A percentile compares a stretch with the other conserved stretches of the same genome.
Conservation (phyloP, 1,140 invertebrate species). For the Venustaconcha ellipsiformis region DNA sequence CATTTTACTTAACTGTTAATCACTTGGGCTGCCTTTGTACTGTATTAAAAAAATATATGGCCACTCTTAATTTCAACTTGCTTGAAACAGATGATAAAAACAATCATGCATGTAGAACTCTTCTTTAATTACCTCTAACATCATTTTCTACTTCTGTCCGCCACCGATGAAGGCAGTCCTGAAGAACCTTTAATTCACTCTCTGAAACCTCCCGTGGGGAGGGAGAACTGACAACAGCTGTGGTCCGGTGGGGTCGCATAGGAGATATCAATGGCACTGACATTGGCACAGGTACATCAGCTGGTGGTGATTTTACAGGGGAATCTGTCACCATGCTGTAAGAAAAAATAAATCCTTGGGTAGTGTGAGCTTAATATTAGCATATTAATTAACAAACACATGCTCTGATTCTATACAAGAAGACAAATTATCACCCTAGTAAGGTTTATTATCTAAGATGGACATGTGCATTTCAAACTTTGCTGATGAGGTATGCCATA, state of each 20-base stretch:
- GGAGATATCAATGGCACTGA: conserved; percentile 12
- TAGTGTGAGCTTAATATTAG: neutral
- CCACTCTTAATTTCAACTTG: no score
- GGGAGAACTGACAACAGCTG: conserved; percentile 1
- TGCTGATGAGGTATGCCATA: no score
- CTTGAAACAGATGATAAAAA: no score
- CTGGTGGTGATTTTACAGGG: conserved; percentile 31
- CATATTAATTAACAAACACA: no score
- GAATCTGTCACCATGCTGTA: conserved; percentile 36
- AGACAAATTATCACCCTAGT: no score
- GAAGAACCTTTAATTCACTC: conserved; percentile 64
- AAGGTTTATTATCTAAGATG: no score
- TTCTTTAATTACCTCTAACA: conserved; percentile 58
- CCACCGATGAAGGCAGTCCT: conserved; percentile 69
- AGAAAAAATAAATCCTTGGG: neutral
- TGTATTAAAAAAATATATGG: no score
- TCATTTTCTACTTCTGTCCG: conserved; percentile 68
- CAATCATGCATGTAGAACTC: no score
- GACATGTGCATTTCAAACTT: no score
- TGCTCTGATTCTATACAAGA: no score
- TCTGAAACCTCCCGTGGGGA: conserved; percentile 61
- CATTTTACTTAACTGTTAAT: no score
- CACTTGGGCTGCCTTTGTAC: no score
- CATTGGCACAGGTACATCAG: conserved; percentile 10
- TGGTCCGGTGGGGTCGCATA: neutral